Base-by-base conservation (phyloP, 2,797 vertebrate genomes). In the Heteromormyrus szaboi region DNA sequence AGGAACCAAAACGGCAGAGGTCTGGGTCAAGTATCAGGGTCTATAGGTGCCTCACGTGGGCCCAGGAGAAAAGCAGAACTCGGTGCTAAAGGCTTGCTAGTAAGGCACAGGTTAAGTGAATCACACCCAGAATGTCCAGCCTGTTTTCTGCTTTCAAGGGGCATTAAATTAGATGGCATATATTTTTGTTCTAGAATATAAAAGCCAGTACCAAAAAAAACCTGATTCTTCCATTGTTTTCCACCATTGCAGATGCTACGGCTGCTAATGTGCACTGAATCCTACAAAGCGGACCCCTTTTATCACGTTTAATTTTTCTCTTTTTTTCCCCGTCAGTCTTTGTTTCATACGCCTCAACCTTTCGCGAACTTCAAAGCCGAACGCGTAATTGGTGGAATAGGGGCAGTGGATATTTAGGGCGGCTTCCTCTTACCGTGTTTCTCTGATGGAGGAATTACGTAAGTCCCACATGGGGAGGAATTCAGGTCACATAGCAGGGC, bases 381-480 rank as follows among this genome's bases (percentile, higher is more conserved):
- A 95, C 95, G 94, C 92, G 92, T 95, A 94, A 95, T 93, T 86
- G 37, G 87, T 89, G 90, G 89, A 94, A 94, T 90, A 93, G 91
- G 93, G 93, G 93, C 94, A 95, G 95, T 95, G 91, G 94, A 95
- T 94, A 94, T 96, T 93, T 93, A 93, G 95, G 94, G 91, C 94
- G 93, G 91, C 91, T 90, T 88, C 89, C 89, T 89, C 85, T 88
- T 89, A 89, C 88, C 79, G 62, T 87, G 72, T 68, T 89, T 87
- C 91, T 89, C 86, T 90, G 93, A 93, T 92, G 91, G 92, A 93
- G 91, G 90, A 92, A 93, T 96, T 96, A 94, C 94, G 92, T 95
- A 95, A 95, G 94, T 90, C 89, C 93, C 90, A 89, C 91, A 91
- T 91, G 90, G 89, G 90, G 93, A 94, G 94, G 93, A 93, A 95